Evolutionary conservation across 2,113 vertebrate species (phyloP).

Genomic region (Phylloscopus trochilus): DNA sequence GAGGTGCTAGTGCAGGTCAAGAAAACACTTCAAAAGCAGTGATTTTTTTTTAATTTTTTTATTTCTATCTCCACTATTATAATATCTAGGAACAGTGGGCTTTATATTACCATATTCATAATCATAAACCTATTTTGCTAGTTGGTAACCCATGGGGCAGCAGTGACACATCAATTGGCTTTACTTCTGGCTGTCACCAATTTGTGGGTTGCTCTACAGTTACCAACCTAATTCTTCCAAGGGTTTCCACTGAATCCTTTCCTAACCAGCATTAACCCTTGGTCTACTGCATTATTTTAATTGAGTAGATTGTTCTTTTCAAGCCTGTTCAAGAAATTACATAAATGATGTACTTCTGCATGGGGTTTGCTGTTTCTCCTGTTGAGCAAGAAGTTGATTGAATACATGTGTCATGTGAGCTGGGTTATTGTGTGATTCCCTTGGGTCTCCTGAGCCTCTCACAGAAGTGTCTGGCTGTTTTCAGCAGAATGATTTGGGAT

Average conservation of each 20-base stretch:
- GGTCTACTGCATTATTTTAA: not conserved
- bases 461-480: not conserved
- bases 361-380: fast-evolving
- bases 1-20: not conserved
- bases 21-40: not conserved
- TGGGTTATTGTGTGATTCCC: not conserved
- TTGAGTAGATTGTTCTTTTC: not conserved
- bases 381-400: not conserved
- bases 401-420: not conserved
- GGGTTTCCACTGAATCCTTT: not conserved
- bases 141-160: not conserved
- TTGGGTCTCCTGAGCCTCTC: not conserved
- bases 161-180: not conserved
- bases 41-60: not conserved
- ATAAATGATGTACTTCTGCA: not conserved
- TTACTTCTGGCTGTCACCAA: not conserved
- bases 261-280: not conserved
- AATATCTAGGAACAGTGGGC: not conserved
- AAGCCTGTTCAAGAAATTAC: not conserved
- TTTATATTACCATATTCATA: not conserved
- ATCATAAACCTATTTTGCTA: not conserved
- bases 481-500: not conserved
- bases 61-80: no score
- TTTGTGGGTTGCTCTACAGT: not conserved
- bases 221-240: not conserved